Conservation (phyloP, 2,888 invertebrate genomes). For the Eupithecia insigniata region DNA sequence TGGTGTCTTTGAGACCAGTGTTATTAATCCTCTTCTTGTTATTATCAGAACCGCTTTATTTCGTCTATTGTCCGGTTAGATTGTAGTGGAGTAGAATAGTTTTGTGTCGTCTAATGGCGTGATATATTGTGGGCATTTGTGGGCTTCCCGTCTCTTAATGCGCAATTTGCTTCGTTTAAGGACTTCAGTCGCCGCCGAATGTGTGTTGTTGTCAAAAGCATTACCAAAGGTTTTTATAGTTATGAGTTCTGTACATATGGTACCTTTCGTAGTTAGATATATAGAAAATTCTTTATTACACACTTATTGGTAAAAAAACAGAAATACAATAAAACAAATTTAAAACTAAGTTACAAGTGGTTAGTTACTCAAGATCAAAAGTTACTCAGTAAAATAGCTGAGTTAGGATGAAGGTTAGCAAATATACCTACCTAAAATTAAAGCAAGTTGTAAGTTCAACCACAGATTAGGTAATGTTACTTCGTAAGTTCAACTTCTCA, state of each 20-base stretch:
- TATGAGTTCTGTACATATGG: neutral
- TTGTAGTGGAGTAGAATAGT: conserved; percentile 48
- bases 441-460: too few species aligned
- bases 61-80: conserved; percentile 60
- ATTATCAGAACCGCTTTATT: conserved; percentile 76
- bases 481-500: too few species aligned
- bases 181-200: conserved; percentile 23
- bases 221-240: neutral
- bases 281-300: too few species aligned
- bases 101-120: conserved; percentile 54
- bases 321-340: too few species aligned
- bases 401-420: neutral
- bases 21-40: conserved; percentile 75
- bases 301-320: too few species aligned
- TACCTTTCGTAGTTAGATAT: too few species aligned
- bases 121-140: conserved; percentile 54
- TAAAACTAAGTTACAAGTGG: too few species aligned
- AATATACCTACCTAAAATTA: neutral
- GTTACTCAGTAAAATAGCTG: neutral
- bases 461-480: too few species aligned
- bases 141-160: conserved; percentile 51
- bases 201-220: conserved; percentile 10
- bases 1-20: conserved; percentile 44
- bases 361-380: neutral
- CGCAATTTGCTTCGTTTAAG: conserved; percentile 46